Base-by-base conservation (phyloP, 2,113 vertebrate genomes). In the Etheostoma cragini region DNA sequence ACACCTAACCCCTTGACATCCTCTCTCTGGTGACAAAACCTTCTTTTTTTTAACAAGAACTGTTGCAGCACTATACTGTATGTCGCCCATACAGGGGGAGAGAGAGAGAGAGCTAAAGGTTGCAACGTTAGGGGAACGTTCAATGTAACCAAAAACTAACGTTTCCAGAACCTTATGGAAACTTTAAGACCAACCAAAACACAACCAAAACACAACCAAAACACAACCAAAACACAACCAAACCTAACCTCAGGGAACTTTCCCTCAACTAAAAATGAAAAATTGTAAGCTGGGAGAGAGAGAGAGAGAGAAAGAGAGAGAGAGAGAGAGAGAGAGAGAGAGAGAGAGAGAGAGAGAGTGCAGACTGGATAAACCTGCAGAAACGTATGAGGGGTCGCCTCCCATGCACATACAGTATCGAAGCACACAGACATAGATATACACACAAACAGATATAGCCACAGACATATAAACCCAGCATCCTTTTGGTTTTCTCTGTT, bases 1-100 rank as follows among this genome's bases (percentile, higher is more conserved):
- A 7, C 35, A 49, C 35, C 35, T 17, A 7, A 26, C 63, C 72
- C 62, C 68, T 30, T 47, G n/a, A 72, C 72, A 63, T 8, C 54
- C 38, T 2, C 33, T 19, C 26, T 66, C 35, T 0, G 3, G 21
- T 33, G 67, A 70, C n/a, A 24, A 74, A n/a, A 72, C 26, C 26
- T 26, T 54, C 10, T 54, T 79, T 72, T 54, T 82, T 85, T 87
- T 64, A 81, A 85, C 74, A 75, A 84, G 86, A 82, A 68, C 69
- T 83, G 61, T n/a, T 52, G 1, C 6, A 2, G 69, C 65, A 47
- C 60, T 60, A 42, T 42, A 60, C 56, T 87, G 60, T 38, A 38
- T 38, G 38, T 49, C 47, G 56, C 54, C 49, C 16, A 38, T 46
- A 26, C 3, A 67, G 68, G 61, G 61, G 58, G 45, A 26, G 24